phyloP scores from a whole-genome alignment of 2,888 invertebrate genomes.

The Orthosia cruda region DNA sequence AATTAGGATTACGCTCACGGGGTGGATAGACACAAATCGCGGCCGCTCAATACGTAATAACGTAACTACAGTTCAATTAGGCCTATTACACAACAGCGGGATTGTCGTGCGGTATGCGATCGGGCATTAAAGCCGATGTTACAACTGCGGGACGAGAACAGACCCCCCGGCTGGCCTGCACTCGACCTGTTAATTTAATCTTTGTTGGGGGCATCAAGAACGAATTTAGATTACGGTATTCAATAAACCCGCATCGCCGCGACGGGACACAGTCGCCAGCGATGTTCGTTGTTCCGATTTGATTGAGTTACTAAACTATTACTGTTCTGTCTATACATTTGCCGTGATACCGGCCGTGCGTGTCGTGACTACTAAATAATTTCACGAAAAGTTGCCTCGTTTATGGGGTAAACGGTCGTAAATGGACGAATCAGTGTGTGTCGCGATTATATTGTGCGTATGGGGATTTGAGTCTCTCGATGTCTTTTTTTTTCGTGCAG shows the following conservation, averaged over 20 bases:
- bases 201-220: slow-evolving; percentile 86
- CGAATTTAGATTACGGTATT: slow-evolving; percentile 89
- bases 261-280: slow-evolving; percentile 76
- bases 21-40: slow-evolving; percentile 53
- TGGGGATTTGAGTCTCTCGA: slow-evolving; percentile 21
- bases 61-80: slow-evolving; percentile 85
- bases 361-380: slow-evolving; percentile 73
- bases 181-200: slow-evolving; percentile 89
- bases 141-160: slow-evolving; percentile 82
- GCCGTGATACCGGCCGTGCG: slow-evolving; percentile 72
- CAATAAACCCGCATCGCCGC: slow-evolving; percentile 86
- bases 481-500: slow-evolving; percentile 16
- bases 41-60: slow-evolving; percentile 73
- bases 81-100: slow-evolving; percentile 84
- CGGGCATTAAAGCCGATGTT: slow-evolving; percentile 81
- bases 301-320: slow-evolving; percentile 87
- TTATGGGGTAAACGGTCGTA: slow-evolving; percentile 70
- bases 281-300: slow-evolving; percentile 86
- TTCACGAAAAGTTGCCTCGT: slow-evolving; percentile 71
- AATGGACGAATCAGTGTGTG: slow-evolving; percentile 69
- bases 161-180: slow-evolving; percentile 79
- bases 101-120: slow-evolving; percentile 82
- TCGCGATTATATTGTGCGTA: slow-evolving; percentile 48
- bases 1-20: slow-evolving; percentile 60
- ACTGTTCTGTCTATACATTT: slow-evolving; percentile 75